Evolutionary conservation across 2,888 invertebrate genomes (phyloP), one percentile per base, ranked within the genome.

Genomic region (Sisyra terminalis): DNA sequence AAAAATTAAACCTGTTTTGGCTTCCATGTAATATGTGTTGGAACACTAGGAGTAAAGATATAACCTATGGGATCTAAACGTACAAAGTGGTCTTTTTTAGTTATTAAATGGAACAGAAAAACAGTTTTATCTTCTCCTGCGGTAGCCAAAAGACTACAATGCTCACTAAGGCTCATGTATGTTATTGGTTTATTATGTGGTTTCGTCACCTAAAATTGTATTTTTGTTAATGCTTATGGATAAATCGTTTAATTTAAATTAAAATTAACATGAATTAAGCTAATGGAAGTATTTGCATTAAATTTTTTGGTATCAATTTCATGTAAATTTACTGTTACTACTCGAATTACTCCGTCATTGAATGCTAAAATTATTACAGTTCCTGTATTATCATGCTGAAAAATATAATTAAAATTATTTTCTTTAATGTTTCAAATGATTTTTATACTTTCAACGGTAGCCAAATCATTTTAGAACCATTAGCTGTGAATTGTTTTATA

Each of bases 21-120:
- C 52, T 75, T 74, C 84, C 85, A 86, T 9, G 71, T 69, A 53
- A 85, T 66, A 51, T 65, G 77, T 2, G 70, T 72, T 1, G 79
- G 72, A 37, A 67, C 63, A 36, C 75, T 78, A 1, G 71, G 70
- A 1, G 78, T 67, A 42, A 67, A 64, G 10, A 84, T 64, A 48
- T 73, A 84, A 0, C 85, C 85, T 32, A 85, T 67, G 13, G 80
- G 77, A 6, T 65, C 51, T 39, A 86, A 50, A 2, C 52, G 52
- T 1, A 63, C 54, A 42, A 69, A 65, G 14, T 61, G 60, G 1
- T 52, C 48, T 9, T 57, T 55, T 1, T 50, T 46, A 2, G 36
- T 40, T 35, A 53, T 42, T 13, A 83, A 47, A 29, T 62, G 55
- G 52, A 78, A 81, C 43, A 79, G 62, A 51, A 85, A 86, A 48